Conservation (phyloP, 2,888 invertebrate genomes). For the Peribatodes rhomboidaria region DNA sequence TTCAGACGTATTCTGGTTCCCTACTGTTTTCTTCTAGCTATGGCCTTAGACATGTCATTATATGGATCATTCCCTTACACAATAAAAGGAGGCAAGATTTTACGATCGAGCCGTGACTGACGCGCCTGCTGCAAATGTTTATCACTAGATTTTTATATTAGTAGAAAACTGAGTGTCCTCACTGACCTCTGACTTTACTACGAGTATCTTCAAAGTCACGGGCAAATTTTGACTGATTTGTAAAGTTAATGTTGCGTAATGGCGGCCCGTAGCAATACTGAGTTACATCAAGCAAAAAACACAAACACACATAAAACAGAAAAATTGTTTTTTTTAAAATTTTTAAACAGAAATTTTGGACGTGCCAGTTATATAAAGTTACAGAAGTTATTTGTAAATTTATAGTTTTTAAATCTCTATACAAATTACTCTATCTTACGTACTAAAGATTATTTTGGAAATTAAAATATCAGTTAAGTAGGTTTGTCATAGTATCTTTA, state of each 20-base stretch:
- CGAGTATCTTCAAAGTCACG: background rate
- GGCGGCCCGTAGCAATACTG: too few relatives aligned
- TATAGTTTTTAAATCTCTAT: too few relatives aligned
- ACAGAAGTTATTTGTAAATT: too few relatives aligned
- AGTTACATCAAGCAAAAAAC: too few relatives aligned
- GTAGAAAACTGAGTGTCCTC: conserved; percentile 43
- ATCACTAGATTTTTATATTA: conserved; percentile 66
- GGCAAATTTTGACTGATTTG: background rate
- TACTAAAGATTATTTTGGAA: too few relatives aligned
- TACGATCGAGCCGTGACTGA: conserved; percentile 68
- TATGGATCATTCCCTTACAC: conserved; percentile 67
- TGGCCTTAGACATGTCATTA: conserved; percentile 65
- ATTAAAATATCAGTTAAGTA: too few relatives aligned
- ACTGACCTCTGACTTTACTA: conserved; percentile 24
- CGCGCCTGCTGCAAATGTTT: conserved; percentile 58
- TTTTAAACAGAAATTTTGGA: too few relatives aligned
- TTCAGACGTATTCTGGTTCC: background rate
- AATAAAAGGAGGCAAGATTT: conserved; percentile 75
- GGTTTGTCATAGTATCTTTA: too few relatives aligned
- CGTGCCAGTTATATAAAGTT: too few relatives aligned
- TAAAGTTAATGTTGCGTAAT: too few relatives aligned
- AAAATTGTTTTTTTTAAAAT: background rate
- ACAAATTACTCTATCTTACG: too few relatives aligned
- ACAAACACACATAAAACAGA: too few relatives aligned
- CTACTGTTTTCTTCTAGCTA: conserved; percentile 3